Evolutionary conservation across 2,888 invertebrate species (phyloP), one percentile per base, ranked within the genome.

Genomic region (Idaea biselata): DNA sequence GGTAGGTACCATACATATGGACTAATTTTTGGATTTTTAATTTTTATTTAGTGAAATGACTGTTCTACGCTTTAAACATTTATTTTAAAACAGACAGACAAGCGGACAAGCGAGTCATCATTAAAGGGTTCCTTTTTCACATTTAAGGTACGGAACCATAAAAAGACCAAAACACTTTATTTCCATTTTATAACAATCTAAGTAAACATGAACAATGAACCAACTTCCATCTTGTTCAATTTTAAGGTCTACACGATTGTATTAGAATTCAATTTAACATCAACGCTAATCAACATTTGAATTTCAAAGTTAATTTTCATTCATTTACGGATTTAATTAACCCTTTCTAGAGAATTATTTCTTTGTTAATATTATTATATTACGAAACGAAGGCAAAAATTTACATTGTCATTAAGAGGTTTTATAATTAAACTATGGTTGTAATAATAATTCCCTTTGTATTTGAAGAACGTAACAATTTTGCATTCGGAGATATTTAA

Each of bases 261-360:
- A 58, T 54, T 61, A 58, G 58, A 53, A 61, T 61, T 61, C 58
- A 60, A 57, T 57, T 61, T 58, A 61, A 44, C 58, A 54, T 16
- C 53, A 57, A 57, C 53, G 54, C 18, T 60, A 56, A 33, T 54
- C 16, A 14, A 60, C 18, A 54, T 61, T 61, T 31, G 31, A 58
- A 61, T 61, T 61, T 53, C 14, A 33, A 60, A 58, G 16, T 60
- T 60, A 14, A 60, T 56, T 57, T 53, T 56, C 32, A 44, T 61
- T 61, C 60, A 61, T 61, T 58, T 61, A 54, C 18, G 25, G 44
- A 58, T 54, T 61, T 61, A 61, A 61, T 61, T 61, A 61, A 61
- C 18, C 14, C 14, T 58, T 57, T 33, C 44, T 25, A 60, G 32
- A 33, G 55, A 60, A 33, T 60, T 60, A 55, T 44, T 44, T 44